Conservation (phyloP, 2,888 invertebrate genomes). For the Drosophila mettleri region DNA sequence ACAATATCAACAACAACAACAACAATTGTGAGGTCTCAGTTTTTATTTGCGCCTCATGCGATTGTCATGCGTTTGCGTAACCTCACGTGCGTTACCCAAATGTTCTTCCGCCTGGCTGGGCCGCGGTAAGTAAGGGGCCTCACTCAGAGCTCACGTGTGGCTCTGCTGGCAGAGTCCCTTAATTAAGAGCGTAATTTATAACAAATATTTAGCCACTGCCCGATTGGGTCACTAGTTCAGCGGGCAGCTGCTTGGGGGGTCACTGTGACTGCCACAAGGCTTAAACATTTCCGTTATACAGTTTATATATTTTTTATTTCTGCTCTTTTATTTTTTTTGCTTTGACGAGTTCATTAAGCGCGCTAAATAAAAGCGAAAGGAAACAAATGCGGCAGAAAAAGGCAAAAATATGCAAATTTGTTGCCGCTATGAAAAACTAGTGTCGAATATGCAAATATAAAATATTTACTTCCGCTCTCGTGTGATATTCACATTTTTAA, state of each 20-base stretch:
- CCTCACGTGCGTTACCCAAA: conserved; percentile 41
- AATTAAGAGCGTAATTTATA: conserved; percentile 77
- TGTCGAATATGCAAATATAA: conserved; percentile 77
- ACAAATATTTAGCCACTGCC: conserved; percentile 72
- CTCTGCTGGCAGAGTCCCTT: conserved; percentile 61
- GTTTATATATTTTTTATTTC: conserved; percentile 21
- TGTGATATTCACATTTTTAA: conserved; percentile 76
- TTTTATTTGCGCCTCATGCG: conserved; percentile 59
- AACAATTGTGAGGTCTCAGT: conserved; percentile 41
- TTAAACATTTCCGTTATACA: conserved; percentile 56
- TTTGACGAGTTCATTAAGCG: conserved; percentile 70
- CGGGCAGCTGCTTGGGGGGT: conserved; percentile 13
- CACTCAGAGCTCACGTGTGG: conserved; percentile 39
- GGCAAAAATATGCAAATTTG: conserved; percentile 73
- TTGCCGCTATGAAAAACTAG: conserved; percentile 66
- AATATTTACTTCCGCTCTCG: conserved; percentile 72
- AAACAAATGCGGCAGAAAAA: conserved; percentile 32
- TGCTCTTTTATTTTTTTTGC: conserved; percentile 29
- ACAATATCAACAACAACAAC: conserved; percentile 14
- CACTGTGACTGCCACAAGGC: conserved; percentile 26
- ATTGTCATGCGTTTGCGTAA: conserved; percentile 52
- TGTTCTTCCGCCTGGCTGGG: conserved; percentile 18
- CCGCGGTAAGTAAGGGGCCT: conserved; percentile 28
- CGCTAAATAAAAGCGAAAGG: conserved; percentile 54
- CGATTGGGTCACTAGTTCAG: conserved; percentile 48